Evolutionary conservation across 2,797 vertebrate genomes (phyloP), one percentile per base, ranked within the genome.

Genomic region (Natrix natrix): DNA sequence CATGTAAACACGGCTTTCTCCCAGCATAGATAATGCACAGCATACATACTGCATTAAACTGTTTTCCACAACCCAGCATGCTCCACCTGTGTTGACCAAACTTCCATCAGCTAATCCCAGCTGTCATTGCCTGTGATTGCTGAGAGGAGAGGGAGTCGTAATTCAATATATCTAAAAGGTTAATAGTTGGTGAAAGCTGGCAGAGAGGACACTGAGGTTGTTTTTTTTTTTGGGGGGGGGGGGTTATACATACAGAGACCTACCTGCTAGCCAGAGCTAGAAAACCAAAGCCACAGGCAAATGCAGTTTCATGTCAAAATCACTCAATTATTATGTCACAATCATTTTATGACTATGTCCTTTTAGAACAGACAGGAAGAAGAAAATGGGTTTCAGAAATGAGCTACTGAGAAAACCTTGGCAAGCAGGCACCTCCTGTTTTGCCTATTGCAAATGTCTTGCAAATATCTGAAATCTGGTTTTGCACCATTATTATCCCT

Each of bases 261-360:
- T 92, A 55, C 54, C 87, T 92, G 87, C 55, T 60, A 22, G 66
- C 12, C n/a, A 48, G 28, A 60, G 26, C 13, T 32, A 61, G 28
- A 20, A n/a, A 83, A 86, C 3, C 11, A 14, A 89, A 92, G 11
- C 16, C 10, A 13, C 54, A 59, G 55, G 59, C n/a, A 90, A 90
- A 92, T 63, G 22, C 48, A n/a, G 14, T 43, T 86, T 28, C 22
- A 55, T 90, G n/a, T 92, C 74, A 90, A 90, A 93, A 93, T 48
- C 32, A 87, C 32, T 57, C 32, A 20, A 69, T 93, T 93, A 56
- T n/a, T 54, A 90, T 57, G 22, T 56, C 56, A 74, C 69, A 93
- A 90, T 48, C 16, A 66, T 37, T 87, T 26, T 37, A 87, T 90
- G 90, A 56, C 66, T 17, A 90, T 48, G n/a, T 56, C 56, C 60